Evolutionary conservation across 2,888 invertebrate species (phyloP), one percentile per base, ranked within the genome.

Genomic region (Ommatoiulus sabulosus): DNA sequence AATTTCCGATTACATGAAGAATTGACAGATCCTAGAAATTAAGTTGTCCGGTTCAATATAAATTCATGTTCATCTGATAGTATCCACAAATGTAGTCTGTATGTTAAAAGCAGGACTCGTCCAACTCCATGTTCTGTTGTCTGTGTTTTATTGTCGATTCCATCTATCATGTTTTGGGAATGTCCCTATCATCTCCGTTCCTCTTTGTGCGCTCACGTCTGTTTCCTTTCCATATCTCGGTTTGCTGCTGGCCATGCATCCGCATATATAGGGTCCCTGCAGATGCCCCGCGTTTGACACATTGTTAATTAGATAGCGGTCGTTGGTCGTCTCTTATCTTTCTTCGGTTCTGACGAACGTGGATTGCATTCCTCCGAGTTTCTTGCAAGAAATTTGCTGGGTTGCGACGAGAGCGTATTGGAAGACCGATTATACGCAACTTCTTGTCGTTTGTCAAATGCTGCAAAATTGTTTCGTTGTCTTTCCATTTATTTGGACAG

Each of bases 221-320:
- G 20, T 52, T 84, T 87, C 46, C 86, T 86, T 44, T 43, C 46
- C 44, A 20, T 86, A 84, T 84, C 84, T 84, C 24, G 84, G 24
- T 84, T 84, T 84, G 84, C 84, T 84, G 84, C 84, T 84, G n/a
- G 52, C 12, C 84, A 35, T 84, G 43, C 84, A 84, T 84, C 84
- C 52, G 52, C 52, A 52, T 84, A 84, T 44, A 86, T 86, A 35
- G 86, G 44, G 44, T 24, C 46, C 44, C 46, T 44, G 44, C 20
- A 46, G 8, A 44, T 86, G 44, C 86, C 46, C 46, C 86, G n/a
- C 20, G 7, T 86, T 86, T 86, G 86, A 86, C 86, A 86, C 86
- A 86, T 86, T 86, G 86, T 44, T 86, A 86, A 86, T 86, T 86
- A 86, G 86, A 86, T 86, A 35, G 20, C n/a, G 86, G 86, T 35